Conservation (phyloP, 2,888 invertebrate species). For the Escarpia spicata region DNA sequence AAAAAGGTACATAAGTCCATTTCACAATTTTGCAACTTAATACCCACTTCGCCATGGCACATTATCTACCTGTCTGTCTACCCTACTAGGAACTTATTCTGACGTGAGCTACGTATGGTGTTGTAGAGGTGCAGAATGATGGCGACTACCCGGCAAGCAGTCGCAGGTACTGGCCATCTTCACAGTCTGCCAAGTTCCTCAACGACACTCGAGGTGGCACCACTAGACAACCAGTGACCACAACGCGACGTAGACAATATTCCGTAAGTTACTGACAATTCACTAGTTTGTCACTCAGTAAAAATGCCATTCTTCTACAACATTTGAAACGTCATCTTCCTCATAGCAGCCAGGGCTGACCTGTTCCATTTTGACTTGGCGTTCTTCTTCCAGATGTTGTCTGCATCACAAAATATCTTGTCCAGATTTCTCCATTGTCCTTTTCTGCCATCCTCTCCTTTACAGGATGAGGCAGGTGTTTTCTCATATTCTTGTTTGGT, state of each 20-base stretch:
- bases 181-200: background rate
- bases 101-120: background rate
- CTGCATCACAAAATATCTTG: no score
- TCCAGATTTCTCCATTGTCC: no score
- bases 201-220: background rate
- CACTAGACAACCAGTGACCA: background rate
- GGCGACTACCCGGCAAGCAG: background rate
- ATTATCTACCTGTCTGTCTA: no score
- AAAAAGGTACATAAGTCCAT: no score
- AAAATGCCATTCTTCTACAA: background rate
- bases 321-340: background rate
- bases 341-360: background rate
- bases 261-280: background rate
- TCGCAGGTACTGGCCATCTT: background rate
- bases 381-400: no score
- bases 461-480: no score
- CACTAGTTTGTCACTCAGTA: background rate
- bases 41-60: no score
- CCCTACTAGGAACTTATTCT: no score
- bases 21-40: no score
- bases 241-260: background rate
- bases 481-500: no score
- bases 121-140: background rate
- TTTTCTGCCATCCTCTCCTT: no score
- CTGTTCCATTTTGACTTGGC: no score